Conservation (phyloP, 2,797 vertebrate species). For the Scyliorhinus canicula region DNA sequence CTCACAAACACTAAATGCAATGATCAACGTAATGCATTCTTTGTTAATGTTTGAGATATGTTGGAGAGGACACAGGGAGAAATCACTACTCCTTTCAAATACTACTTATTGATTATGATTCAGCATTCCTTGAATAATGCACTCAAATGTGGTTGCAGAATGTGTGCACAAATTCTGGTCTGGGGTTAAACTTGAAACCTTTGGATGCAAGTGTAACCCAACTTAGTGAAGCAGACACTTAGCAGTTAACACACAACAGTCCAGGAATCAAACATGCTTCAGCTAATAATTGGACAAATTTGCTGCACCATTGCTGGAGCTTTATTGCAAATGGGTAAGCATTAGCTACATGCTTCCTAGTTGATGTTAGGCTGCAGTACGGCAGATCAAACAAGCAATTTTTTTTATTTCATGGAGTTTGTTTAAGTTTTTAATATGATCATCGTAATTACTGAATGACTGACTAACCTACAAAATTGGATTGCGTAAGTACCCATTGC, state of each 20-base stretch:
- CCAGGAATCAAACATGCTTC: neutral
- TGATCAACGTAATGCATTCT: neutral
- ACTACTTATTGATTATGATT: neutral
- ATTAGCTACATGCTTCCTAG: neutral
- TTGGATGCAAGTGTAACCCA: neutral
- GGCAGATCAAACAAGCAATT: neutral
- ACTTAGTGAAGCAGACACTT: neutral
- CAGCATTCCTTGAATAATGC: neutral
- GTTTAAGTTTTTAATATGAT: neutral
- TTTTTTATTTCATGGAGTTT: neutral
- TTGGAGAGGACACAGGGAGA: neutral
- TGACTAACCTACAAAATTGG: neutral
- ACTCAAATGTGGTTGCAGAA: neutral
- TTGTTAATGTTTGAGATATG: neutral
- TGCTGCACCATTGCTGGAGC: neutral
- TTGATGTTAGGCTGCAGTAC: neutral
- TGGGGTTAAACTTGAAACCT: neutral
- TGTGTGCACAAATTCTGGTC: neutral
- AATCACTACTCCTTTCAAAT: neutral
- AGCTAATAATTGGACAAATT: neutral
- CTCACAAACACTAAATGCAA: neutral
- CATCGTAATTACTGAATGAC: neutral
- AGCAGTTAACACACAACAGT: neutral
- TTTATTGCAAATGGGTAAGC: neutral
- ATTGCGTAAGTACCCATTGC: conserved; percentile 4